These are phyloP conservation scores for Eutolmus rufibarbis DNA, from an alignment of 2,888 invertebrate genomes.

Conservation along the genomic window DNA sequence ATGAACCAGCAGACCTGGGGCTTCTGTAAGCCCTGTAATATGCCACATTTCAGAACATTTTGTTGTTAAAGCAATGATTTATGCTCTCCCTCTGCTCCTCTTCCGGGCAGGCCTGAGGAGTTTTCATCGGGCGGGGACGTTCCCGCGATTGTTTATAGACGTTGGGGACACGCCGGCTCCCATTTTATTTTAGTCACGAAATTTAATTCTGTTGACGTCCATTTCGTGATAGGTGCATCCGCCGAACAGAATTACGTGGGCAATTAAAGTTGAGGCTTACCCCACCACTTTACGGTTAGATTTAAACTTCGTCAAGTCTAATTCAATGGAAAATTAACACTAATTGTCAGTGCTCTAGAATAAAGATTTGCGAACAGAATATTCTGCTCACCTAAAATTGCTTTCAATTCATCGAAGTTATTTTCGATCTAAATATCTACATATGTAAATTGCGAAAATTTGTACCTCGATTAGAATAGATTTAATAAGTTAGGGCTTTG, in stretches of 20 bases:
- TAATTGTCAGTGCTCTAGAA: not conserved
- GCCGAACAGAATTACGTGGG: slow-evolving; percentile 1
- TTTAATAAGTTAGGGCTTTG: not conserved
- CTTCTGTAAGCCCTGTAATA: slow-evolving; percentile 17
- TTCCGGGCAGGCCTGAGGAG: not conserved
- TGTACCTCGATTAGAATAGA: not conserved
- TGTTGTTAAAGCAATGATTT: slow-evolving; percentile 21
- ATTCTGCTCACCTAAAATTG: not conserved
- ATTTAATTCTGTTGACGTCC: slow-evolving; percentile 33
- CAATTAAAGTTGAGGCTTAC: not conserved
- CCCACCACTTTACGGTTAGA: not conserved
- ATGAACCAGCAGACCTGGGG: not conserved
- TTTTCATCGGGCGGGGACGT: not conserved
- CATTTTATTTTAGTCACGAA: slow-evolving; percentile 32
- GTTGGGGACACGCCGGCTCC: not conserved
- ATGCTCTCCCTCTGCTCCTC: not conserved
- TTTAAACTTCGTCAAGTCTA: not conserved
- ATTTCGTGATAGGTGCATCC: slow-evolving; percentile 26
- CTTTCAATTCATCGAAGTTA: not conserved
- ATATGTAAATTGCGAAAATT: not conserved
- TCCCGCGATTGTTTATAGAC: not conserved
- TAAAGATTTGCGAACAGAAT: not conserved
- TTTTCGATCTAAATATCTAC: not conserved
- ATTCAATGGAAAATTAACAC: slow-evolving; percentile 1
- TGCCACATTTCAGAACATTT: slow-evolving; percentile 28